These are phyloP conservation scores for Drosophila funebris DNA, from an alignment of 1,140 invertebrate genomes.

Conservation along the genomic window DNA sequence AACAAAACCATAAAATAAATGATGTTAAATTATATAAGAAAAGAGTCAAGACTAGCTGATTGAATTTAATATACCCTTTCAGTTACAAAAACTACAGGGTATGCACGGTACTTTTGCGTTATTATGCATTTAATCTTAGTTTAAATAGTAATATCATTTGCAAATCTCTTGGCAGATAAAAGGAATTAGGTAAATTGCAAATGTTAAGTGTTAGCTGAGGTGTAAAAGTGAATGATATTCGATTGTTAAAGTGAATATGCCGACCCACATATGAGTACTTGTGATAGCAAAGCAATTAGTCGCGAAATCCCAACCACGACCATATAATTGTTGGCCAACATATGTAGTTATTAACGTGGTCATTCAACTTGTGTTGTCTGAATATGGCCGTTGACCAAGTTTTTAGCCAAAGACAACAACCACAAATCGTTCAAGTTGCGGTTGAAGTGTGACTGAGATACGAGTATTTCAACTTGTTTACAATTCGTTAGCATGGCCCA, in stretches of 20 bases:
- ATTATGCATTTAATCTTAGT: conserved; percentile 2
- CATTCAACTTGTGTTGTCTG: conserved; percentile 60
- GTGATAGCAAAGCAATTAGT: conserved; percentile 11
- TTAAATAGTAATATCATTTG: conserved; percentile 3
- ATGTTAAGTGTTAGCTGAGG: neutral
- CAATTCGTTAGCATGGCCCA: conserved; percentile 48
- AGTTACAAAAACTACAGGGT: neutral
- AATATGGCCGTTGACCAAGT: conserved; percentile 53
- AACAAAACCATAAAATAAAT: conserved; percentile 14
- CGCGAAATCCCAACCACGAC: neutral
- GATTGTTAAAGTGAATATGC: neutral
- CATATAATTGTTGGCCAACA: conserved; percentile 20
- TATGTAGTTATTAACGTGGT: conserved; percentile 42
- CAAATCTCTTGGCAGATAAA: neutral
- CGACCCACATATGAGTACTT: conserved; percentile 12
- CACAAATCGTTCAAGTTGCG: neutral
- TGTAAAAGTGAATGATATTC: neutral
- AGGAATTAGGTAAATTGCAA: neutral
- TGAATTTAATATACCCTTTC: no score
- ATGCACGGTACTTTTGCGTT: neutral
- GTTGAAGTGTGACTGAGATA: conserved; percentile 13
- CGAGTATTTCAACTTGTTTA: conserved; percentile 53
- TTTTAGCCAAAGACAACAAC: conserved; percentile 28
- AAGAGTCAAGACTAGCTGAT: neutral
- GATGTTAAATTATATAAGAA: neutral